Evolutionary conservation across 2,888 invertebrate genomes (phyloP).

Genomic region (Ellobium chinense): DNA sequence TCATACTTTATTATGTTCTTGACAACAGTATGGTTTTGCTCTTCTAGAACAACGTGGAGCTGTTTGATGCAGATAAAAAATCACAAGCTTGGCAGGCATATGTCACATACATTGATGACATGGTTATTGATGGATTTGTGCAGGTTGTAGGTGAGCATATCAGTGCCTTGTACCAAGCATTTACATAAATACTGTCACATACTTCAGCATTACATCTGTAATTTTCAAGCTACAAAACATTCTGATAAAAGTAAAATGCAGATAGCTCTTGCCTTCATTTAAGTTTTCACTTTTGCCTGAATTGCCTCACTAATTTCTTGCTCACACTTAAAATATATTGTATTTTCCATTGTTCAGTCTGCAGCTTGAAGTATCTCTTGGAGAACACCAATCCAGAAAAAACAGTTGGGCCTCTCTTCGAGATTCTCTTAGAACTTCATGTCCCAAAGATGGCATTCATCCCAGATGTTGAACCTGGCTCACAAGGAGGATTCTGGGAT

Average conservation of each 20-base stretch:
- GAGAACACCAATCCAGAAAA: slow-evolving; percentile 91
- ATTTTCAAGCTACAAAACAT: too few relatives aligned
- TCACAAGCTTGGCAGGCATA: slow-evolving; percentile 89
- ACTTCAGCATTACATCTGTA: too few relatives aligned
- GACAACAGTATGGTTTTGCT: too few relatives aligned
- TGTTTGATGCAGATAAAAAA: slow-evolving; percentile 87
- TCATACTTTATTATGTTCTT: too few relatives aligned
- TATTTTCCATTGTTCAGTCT: slow-evolving; percentile 60
- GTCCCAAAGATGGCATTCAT: slow-evolving; percentile 91
- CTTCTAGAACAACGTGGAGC: slow-evolving; percentile 88
- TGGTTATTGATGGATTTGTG: slow-evolving; percentile 90
- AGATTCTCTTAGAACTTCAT: slow-evolving; percentile 88
- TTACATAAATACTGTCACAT: background rate
- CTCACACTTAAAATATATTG: too few relatives aligned
- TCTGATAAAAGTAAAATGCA: too few relatives aligned
- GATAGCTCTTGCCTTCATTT: too few relatives aligned
- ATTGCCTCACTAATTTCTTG: too few relatives aligned
- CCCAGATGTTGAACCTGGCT: slow-evolving; percentile 89
- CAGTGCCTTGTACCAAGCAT: background rate
- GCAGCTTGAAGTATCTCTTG: slow-evolving; percentile 90
- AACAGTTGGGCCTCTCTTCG: slow-evolving; percentile 89
- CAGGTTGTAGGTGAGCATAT: slow-evolving; percentile 78
- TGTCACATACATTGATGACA: slow-evolving; percentile 90
- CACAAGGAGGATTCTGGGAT: slow-evolving; percentile 87
- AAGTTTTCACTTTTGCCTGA: too few relatives aligned